Evolutionary conservation across 2,113 vertebrate genomes (phyloP), one percentile per base, ranked within the genome.

Genomic region (Rhynchopsitta pachyrhyncha): DNA sequence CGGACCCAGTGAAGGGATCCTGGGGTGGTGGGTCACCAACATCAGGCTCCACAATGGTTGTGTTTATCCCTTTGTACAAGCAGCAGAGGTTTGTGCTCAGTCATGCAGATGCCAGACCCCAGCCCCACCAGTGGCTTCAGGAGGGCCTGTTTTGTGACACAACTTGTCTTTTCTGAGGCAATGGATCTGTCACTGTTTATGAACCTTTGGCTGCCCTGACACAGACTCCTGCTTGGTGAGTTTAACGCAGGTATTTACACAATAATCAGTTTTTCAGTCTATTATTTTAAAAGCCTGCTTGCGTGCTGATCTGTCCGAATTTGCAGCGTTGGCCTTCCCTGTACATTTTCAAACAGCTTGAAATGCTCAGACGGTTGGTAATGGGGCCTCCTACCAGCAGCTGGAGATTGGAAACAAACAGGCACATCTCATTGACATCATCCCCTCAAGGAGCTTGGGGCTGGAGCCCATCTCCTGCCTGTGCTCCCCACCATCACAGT

Each of bases 361-460:
- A 96, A 86, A 96, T 96, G 88, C 95, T 95, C 96, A 96, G 95
- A 96, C 95, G 2, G 88, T 92, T 95, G 92, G 95, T 96, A 93
- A 97, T 96, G 83, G 80, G 82, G 82, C 95, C 82, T 95, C 92
- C 80, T 92, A 90, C 88, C 76, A 94, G 88, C 90, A 88, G 86
- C 82, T 88, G 86, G 80, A 82, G 73, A 91, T 78, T 92, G 92
- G 90, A 94, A 96, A 93, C 86, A 94, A 96, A 93, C 86, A 95
- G 96, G 69, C 93, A 86, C 64, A 75, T 90, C 80, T 57, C 5
- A 1, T 41, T 96, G 96, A 92, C 92, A 71, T 93, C 93, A 96
- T 88, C 57, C 55, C 62, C 49, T 3, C 47, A 50, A 41, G 50
- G 31, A 35, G 52, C 20, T n/a, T 8, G 2, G 62, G 57, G 81